Evolutionary conservation across 92 coral and sea anemone species (phyloP).

Genomic region (Palythoa grandiflora): DNA sequence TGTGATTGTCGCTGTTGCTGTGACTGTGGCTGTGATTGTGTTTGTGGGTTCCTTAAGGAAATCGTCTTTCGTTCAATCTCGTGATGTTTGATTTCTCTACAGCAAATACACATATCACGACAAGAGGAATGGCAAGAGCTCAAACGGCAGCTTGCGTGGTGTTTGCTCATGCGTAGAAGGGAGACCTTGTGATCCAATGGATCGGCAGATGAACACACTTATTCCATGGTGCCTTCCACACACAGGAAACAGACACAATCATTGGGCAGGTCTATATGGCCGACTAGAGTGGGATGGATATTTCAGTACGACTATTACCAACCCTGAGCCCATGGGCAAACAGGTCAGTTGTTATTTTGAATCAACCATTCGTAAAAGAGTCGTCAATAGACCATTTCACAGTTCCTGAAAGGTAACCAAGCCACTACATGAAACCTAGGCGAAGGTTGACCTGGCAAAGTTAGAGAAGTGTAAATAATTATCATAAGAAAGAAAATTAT

Average conservation of each 20-base stretch:
- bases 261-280: constrained; percentile 99
- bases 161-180: constrained; percentile 99
- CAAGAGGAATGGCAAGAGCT: constrained; percentile 88
- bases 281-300: constrained; percentile 99
- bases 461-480: too few relatives aligned
- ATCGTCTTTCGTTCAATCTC: background rate
- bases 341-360: constrained; percentile 67
- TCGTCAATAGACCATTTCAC: background rate
- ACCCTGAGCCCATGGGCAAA: constrained; percentile 99
- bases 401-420: too few relatives aligned
- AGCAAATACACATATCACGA: constrained; percentile 92
- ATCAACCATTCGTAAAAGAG: too few relatives aligned
- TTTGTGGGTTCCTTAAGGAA: too few relatives aligned
- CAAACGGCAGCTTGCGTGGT: constrained; percentile 81
- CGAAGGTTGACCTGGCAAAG: too few relatives aligned
- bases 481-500: too few relatives aligned
- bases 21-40: too few relatives aligned
- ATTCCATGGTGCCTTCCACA: constrained; percentile 99
- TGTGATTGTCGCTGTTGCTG: too few relatives aligned
- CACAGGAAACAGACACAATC: constrained; percentile 97
- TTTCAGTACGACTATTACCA: constrained; percentile 97
- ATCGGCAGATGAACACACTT: constrained; percentile 93
- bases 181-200: constrained; percentile 93
- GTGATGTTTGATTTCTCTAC: background rate
- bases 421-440: too few relatives aligned